Percentiles rank a stretch among this genome's conserved stretches.
Evolutionary conservation across 1,140 invertebrate species (phyloP).

Genomic region (Sitophilus oryzae): DNA sequence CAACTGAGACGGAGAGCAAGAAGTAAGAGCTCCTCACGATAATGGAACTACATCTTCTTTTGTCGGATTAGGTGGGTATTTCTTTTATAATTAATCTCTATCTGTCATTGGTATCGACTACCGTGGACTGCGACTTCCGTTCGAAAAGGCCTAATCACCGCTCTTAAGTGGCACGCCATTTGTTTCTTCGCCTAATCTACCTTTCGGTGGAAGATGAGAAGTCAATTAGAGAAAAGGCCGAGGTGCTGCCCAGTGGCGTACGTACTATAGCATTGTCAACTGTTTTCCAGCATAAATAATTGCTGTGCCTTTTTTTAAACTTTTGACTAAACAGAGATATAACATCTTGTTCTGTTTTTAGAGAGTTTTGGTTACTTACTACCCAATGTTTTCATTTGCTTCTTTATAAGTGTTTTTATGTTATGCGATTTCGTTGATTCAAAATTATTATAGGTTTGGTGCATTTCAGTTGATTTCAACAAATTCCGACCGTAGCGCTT

Average conservation of each 20-base stretch:
- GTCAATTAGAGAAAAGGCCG: slow-evolving; percentile 13
- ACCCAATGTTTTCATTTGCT: too few relatives aligned
- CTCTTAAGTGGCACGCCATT: slow-evolving; percentile 20
- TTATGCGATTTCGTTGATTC: too few relatives aligned
- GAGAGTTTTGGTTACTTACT: too few relatives aligned
- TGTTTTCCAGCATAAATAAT: too few relatives aligned
- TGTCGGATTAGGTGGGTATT: slow-evolving; percentile 22
- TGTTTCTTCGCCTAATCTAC: slow-evolving; percentile 20
- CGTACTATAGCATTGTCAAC: too few relatives aligned
- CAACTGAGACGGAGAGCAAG: neutral
- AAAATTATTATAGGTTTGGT: too few relatives aligned
- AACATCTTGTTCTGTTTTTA: too few relatives aligned
- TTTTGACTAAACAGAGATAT: too few relatives aligned
- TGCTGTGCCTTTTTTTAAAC: too few relatives aligned
- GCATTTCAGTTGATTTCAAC: too few relatives aligned
- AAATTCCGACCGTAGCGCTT: too few relatives aligned
- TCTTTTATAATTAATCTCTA: slow-evolving; percentile 26
- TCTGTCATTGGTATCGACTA: slow-evolving; percentile 24
- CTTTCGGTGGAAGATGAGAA: slow-evolving; percentile 24
- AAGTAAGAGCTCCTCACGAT: slow-evolving; percentile 15
- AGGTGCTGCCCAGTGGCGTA: slow-evolving; percentile 9
- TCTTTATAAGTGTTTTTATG: too few relatives aligned
- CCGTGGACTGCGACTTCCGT: slow-evolving; percentile 24
- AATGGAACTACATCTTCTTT: slow-evolving; percentile 21
- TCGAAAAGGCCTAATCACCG: slow-evolving; percentile 22